Percentiles rank a stretch among this genome's conserved stretches.
phyloP scores from a whole-genome alignment of 2,888 invertebrate species.

The Rhagium mordax region DNA sequence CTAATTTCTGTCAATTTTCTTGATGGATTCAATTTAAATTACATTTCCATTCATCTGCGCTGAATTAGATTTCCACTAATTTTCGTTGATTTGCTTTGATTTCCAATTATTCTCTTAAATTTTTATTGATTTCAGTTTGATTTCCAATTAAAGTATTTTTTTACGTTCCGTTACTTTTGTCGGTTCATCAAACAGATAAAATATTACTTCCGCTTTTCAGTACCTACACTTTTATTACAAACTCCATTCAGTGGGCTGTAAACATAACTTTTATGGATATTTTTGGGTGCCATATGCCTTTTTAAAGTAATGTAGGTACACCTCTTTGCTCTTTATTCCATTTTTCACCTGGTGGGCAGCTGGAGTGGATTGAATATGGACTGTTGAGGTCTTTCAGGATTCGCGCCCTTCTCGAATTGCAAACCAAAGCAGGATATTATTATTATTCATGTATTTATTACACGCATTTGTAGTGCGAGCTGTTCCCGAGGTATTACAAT shows the following conservation, averaged over 20 bases:
- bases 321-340: not conserved
- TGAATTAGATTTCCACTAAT: too few relatives aligned
- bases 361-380: slow-evolving; percentile 7
- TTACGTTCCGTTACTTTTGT: too few relatives aligned
- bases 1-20: too few relatives aligned
- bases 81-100: too few relatives aligned
- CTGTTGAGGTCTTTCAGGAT: not conserved
- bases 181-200: too few relatives aligned
- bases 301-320: not conserved
- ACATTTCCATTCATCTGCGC: too few relatives aligned
- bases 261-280: not conserved
- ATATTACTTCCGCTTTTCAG: too few relatives aligned
- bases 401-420: slow-evolving; percentile 9
- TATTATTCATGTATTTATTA: slow-evolving; percentile 11
- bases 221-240: not conserved
- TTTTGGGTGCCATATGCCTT: not conserved
- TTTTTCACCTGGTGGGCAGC: slow-evolving; percentile 28
- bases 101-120: too few relatives aligned
- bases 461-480: not conserved
- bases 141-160: too few relatives aligned
- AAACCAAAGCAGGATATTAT: slow-evolving; percentile 7
- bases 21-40: too few relatives aligned
- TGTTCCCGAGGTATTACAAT: not conserved
- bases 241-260: not conserved
- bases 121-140: too few relatives aligned